phyloP scores from a whole-genome alignment of 37 sponge, comb jelly and placozoan genomes.

The Axinella damicornis region DNA sequence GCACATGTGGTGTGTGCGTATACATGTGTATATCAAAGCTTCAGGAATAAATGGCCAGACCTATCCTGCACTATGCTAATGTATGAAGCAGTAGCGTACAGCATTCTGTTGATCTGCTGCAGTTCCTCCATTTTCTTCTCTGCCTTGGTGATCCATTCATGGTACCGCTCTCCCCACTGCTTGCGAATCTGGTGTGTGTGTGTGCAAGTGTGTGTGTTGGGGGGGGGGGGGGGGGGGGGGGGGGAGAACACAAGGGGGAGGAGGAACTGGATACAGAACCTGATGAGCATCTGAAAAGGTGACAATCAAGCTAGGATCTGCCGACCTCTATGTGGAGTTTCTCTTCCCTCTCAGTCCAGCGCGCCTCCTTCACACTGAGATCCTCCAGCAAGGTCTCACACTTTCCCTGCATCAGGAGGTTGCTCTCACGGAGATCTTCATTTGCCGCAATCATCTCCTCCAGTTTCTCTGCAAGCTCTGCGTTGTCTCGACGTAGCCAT shows the following conservation, averaged over 20 bases:
- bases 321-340: slow-evolving; percentile 50
- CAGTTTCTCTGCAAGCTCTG: slow-evolving; percentile 38
- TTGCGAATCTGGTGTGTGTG: slow-evolving; percentile 46
- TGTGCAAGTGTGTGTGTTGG: too few species aligned
- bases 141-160: slow-evolving; percentile 84
- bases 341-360: slow-evolving; percentile 71
- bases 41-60: not conserved
- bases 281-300: too few species aligned
- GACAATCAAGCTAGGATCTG: too few species aligned
- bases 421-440: slow-evolving; percentile 38
- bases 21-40: not conserved
- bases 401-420: slow-evolving; percentile 45
- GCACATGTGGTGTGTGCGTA: not conserved
- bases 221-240: too few species aligned
- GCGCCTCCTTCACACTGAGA: slow-evolving; percentile 64
- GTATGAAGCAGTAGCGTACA: slow-evolving; percentile 29
- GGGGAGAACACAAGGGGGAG: too few species aligned
- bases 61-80: not conserved
- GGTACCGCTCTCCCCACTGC: slow-evolving; percentile 83
- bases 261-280: too few species aligned
- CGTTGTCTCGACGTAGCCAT: slow-evolving; percentile 20
- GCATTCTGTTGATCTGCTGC: slow-evolving; percentile 58
- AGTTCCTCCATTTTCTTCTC: slow-evolving; percentile 88
- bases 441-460: slow-evolving; percentile 45
- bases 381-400: slow-evolving; percentile 56